Percentiles rank a stretch among this genome's conserved stretches.
phyloP scores from a whole-genome alignment of 2,888 invertebrate species.

The Gandaritis pyraliata region DNA sequence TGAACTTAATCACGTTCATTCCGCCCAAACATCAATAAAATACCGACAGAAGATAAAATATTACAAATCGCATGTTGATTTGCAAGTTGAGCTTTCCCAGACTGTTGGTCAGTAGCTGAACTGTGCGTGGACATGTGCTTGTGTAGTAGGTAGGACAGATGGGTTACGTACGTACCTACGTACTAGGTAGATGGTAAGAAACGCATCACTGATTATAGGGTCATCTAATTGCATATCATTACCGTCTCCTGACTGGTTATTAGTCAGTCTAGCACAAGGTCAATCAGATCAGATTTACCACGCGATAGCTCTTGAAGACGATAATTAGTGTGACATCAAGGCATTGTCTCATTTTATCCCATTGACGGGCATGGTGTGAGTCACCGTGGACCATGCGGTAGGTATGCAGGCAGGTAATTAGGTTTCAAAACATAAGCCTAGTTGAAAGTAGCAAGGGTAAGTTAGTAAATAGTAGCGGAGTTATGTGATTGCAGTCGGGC shows the following conservation, averaged over 20 bases:
- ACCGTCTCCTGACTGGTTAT: neutral
- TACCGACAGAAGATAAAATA: neutral
- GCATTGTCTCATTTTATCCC: slow-evolving; percentile 8
- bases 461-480: slow-evolving; percentile 27
- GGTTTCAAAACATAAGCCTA: slow-evolving; percentile 26
- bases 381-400: slow-evolving; percentile 7
- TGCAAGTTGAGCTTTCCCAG: no score
- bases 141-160: neutral
- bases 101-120: no score
- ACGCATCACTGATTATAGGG: slow-evolving; percentile 12
- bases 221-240: slow-evolving; percentile 2
- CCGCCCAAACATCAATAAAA: slow-evolving; percentile 1
- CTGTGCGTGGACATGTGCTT: no score
- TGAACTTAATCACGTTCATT: slow-evolving; percentile 26
- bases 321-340: slow-evolving; percentile 25
- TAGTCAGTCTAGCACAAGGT: slow-evolving; percentile 14
- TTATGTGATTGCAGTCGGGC: slow-evolving; percentile 22
- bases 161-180: no score
- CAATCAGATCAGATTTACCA: slow-evolving; percentile 11
- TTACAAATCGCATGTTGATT: no score
- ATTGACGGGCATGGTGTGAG: slow-evolving; percentile 1
- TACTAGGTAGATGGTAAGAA: neutral
- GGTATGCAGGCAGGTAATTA: neutral
- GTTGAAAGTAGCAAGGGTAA: slow-evolving; percentile 22
- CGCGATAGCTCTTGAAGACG: slow-evolving; percentile 10